These are phyloP conservation scores for Equus quagga DNA, from an alignment of 2,113 vertebrate species.

Conservation along the genomic window DNA sequence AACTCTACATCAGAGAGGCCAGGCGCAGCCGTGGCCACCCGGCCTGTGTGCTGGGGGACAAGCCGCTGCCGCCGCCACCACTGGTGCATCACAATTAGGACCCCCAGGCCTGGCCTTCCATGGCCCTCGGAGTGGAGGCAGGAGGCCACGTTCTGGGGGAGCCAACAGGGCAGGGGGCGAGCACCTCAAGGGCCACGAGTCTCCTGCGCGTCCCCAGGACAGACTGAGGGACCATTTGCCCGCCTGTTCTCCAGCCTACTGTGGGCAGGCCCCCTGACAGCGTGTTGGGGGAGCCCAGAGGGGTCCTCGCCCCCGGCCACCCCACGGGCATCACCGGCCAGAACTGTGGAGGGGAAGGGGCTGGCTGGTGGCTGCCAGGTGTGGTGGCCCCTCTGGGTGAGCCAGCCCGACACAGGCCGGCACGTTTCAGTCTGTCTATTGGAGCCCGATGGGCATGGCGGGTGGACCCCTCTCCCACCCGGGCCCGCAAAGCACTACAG, in stretches of 20 bases:
- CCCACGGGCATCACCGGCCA: neutral
- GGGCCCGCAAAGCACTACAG: neutral
- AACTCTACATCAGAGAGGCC: conserved; percentile 10
- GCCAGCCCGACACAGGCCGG: accelerated
- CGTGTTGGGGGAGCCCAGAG: neutral
- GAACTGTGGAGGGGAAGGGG: neutral
- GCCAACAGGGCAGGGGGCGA: neutral
- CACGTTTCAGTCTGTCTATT: neutral
- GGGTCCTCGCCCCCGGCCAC: neutral
- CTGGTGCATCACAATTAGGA: neutral
- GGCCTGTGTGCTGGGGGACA: neutral
- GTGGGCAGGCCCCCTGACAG: neutral
- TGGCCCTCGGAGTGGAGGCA: neutral
- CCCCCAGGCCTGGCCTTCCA: accelerated
- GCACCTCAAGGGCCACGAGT: no score
- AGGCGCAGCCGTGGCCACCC: neutral
- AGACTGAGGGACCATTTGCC: neutral
- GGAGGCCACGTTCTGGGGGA: neutral
- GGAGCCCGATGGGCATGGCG: accelerated
- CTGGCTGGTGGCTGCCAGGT: neutral
- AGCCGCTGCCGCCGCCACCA: neutral
- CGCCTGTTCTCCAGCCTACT: neutral
- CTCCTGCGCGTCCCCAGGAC: no score
- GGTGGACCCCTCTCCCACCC: accelerated
- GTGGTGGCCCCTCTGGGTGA: neutral